Evolutionary conservation across 2,888 invertebrate species (phyloP), one percentile per base, ranked within the genome.

Genomic region (Candidula unifasciata): DNA sequence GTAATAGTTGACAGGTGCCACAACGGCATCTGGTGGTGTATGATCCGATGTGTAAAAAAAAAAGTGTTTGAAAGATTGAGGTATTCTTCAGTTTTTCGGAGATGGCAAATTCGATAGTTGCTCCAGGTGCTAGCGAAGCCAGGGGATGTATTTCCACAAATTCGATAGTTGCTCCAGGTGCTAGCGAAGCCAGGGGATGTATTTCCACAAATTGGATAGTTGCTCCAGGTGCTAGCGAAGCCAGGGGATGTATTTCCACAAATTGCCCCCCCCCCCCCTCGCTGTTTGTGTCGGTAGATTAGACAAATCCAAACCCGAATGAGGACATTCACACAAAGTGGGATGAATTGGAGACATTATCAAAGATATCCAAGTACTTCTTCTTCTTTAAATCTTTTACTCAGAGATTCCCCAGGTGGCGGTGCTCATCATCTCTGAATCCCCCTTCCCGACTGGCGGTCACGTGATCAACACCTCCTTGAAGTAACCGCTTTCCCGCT

Each of bases 171-270:
- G 73, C 84, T 5, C 71, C 27, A 2, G 82, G 80, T 6, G 80
- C 82, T 6, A 86, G 73, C 21, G 83, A 44, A 2, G 87, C 77
- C 0, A 82, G 68, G 3, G 86, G 87, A 52, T 82, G 60, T n/a
- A n/a, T n/a, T n/a, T n/a, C n/a, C n/a, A n/a, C 73, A 84, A 87
- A 85, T 80, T 88, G 86, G 0, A 88, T 64, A 0, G 87, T 85
- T 3, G 73, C 84, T 6, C 71, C 30, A 1, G 82, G 81, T 3
- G 80, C 83, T 10, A 86, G 74, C 13, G 83, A 52, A 1, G 87
- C 77, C 0, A 82, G 69, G 0, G 86, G 87, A 35, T 83, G 64
- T 30, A 76, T 52, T n/a, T 85, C 86, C 13, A 77, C 69, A 60
- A 52, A 86, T 30, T 84, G 82, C 24, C 82, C 84, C 71, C 83